These are phyloP conservation scores for Corythoichthys intestinalis DNA, from an alignment of 2,113 vertebrate genomes.

Conservation along the genomic window DNA sequence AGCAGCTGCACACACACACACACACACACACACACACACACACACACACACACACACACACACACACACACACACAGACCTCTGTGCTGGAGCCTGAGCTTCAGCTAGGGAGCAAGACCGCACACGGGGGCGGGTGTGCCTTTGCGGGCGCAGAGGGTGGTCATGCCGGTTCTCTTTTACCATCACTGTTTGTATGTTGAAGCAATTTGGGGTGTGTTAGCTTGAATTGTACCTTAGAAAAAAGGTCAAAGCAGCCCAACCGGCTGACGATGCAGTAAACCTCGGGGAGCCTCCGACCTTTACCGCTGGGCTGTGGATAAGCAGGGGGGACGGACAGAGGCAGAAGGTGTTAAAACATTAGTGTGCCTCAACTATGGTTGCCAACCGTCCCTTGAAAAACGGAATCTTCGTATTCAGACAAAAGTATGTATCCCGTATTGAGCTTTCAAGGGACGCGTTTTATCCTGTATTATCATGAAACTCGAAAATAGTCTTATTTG, in stretches of 20 bases:
- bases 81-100: conserved; percentile 26
- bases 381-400: too few relatives aligned
- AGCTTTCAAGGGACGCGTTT: too few relatives aligned
- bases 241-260: conserved; percentile 94
- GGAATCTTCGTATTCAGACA: too few relatives aligned
- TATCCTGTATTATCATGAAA: too few relatives aligned
- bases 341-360: conserved; percentile 24
- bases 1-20: conserved; percentile 45
- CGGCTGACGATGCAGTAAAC: conserved; percentile 98
- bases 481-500: too few relatives aligned
- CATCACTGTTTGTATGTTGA: background rate
- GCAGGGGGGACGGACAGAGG: conserved; percentile 18
- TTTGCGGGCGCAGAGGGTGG: conserved; percentile 66
- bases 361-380: too few relatives aligned
- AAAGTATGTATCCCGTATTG: too few relatives aligned
- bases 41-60: conserved; percentile 33
- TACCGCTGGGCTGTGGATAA: conserved; percentile 82
- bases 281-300: conserved; percentile 91
- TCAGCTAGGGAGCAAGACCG: conserved; percentile 25
- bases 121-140: conserved; percentile 37
- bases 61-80: conserved; percentile 33
- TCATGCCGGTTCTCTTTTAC: conserved; percentile 1
- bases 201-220: conserved; percentile 2
- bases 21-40: conserved; percentile 33
- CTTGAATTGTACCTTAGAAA: conserved; percentile 82